phyloP scores from a whole-genome alignment of 2,888 invertebrate genomes.

The Palloptera scutellata region DNA sequence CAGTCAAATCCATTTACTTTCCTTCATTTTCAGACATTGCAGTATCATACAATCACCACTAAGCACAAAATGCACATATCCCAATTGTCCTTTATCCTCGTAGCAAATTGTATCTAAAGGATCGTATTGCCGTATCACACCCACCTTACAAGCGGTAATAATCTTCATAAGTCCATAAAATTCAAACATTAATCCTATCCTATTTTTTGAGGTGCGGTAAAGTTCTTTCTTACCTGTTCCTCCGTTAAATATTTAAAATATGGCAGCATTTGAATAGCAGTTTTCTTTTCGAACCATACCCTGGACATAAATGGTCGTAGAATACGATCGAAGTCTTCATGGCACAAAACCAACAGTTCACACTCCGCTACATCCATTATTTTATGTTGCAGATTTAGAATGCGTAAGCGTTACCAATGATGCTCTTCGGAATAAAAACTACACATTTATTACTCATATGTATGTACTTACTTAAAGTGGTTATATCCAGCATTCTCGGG shows the following conservation, averaged over 20 bases:
- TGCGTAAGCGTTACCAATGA: neutral
- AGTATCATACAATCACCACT: slow-evolving; percentile 62
- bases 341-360: slow-evolving; percentile 72
- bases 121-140: slow-evolving; percentile 53
- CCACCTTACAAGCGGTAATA: slow-evolving; percentile 48
- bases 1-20: neutral
- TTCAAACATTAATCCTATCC: neutral
- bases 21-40: slow-evolving; percentile 57
- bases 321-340: slow-evolving; percentile 65
- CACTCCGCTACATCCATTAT: slow-evolving; percentile 64
- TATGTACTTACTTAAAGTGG: too few species aligned
- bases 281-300: slow-evolving; percentile 54
- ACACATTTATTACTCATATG: too few species aligned
- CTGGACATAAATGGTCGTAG: slow-evolving; percentile 54
- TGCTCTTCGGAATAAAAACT: neutral
- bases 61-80: slow-evolving; percentile 59
- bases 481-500: too few species aligned
- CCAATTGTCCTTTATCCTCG: slow-evolving; percentile 53
- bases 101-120: slow-evolving; percentile 57
- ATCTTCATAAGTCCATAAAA: slow-evolving; percentile 38
- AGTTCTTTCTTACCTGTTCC: slow-evolving; percentile 48
- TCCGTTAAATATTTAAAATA: slow-evolving; percentile 55
- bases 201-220: neutral
- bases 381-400: neutral
- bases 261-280: slow-evolving; percentile 52